A percentile compares a stretch with the other conserved stretches of the same genome.
Conservation (phyloP, 2,113 vertebrate genomes). For the Psilopsiagon aurifrons region DNA sequence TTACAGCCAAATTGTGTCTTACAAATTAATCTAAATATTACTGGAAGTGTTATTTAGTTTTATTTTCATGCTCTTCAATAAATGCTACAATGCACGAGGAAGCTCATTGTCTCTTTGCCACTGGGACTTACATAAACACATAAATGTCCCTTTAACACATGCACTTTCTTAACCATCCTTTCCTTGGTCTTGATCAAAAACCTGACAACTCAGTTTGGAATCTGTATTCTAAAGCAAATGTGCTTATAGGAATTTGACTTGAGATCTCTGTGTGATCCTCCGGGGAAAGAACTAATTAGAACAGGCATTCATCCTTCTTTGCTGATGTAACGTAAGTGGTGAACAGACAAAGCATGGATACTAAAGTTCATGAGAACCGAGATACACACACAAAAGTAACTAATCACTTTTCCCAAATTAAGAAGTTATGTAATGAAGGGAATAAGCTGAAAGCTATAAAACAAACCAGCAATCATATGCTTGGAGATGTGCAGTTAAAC, state of each 20-base stretch:
- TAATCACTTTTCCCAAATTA: constrained; percentile 12
- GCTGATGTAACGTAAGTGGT: background rate
- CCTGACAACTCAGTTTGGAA: background rate
- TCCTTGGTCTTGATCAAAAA: background rate
- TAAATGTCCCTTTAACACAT: background rate
- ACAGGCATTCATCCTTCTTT: background rate
- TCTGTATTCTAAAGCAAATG: background rate
- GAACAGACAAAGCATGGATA: background rate
- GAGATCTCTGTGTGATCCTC: background rate
- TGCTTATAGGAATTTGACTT: background rate
- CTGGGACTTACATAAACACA: background rate
- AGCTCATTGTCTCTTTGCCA: background rate
- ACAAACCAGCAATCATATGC: background rate
- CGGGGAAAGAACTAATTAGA: background rate
- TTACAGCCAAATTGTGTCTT: background rate
- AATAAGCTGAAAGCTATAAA: background rate
- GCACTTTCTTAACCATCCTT: background rate
- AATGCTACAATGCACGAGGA: background rate
- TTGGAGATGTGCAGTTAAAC: background rate
- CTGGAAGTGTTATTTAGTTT: background rate
- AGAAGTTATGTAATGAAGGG: background rate
- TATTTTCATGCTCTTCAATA: background rate
- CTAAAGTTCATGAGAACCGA: background rate
- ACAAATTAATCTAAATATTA: background rate
- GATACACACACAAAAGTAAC: background rate